Evolutionary conservation across 2,888 invertebrate genomes (phyloP).

Genomic region (Lasioglossum vierecki): DNA sequence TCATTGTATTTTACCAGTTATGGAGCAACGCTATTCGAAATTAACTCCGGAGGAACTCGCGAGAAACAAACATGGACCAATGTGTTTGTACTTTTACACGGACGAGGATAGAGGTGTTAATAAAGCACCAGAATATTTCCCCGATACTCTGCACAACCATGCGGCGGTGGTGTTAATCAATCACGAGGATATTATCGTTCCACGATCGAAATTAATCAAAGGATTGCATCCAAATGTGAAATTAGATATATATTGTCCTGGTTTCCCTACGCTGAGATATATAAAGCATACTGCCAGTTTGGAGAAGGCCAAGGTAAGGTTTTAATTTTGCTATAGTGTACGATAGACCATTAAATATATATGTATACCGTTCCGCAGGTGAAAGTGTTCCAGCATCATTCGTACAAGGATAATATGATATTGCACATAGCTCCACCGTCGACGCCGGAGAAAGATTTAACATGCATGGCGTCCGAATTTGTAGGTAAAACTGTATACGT

Average conservation of each 20-base stretch:
- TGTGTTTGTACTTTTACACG: conserved; percentile 91
- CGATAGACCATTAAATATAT: background rate
- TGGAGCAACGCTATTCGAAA: conserved; percentile 88
- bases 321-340: conserved; percentile 11
- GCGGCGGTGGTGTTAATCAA: conserved; percentile 85
- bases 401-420: conserved; percentile 93
- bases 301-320: conserved; percentile 79
- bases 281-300: conserved; percentile 89
- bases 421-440: conserved; percentile 86
- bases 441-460: conserved; percentile 83
- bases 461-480: conserved; percentile 86
- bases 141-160: conserved; percentile 85
- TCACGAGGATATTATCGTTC: conserved; percentile 87
- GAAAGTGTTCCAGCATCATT: conserved; percentile 94
- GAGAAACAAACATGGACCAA: conserved; percentile 94
- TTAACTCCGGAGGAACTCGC: conserved; percentile 89
- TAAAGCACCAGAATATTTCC: conserved; percentile 87
- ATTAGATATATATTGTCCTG: conserved; percentile 91
- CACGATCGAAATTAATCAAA: conserved; percentile 86
- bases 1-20: conserved; percentile 84
- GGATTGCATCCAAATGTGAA: conserved; percentile 90
- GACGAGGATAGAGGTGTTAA: conserved; percentile 86
- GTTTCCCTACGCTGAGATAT: conserved; percentile 96
- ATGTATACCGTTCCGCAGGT: conserved; percentile 86
- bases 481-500: conserved; percentile 92